These are phyloP conservation scores for Brachionus paranguensis DNA, from an alignment of 1,140 invertebrate species.

Conservation along the genomic window DNA sequence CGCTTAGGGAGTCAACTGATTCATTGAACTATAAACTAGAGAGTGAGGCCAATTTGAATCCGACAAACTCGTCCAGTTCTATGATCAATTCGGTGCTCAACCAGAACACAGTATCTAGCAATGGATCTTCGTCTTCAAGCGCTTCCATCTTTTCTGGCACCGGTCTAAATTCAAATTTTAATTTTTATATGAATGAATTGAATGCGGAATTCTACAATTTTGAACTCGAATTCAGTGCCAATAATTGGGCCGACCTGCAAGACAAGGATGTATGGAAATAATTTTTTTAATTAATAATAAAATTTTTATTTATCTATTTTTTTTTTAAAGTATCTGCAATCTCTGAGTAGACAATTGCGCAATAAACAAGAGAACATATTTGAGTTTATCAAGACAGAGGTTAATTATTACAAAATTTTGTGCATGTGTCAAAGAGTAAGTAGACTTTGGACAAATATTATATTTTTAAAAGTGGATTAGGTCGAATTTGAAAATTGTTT, in stretches of 20 bases:
- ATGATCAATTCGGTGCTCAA: background rate
- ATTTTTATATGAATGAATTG: background rate
- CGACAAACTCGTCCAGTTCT: background rate
- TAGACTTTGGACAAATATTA: background rate
- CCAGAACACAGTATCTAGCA: background rate
- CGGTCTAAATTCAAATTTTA: slow-evolving; percentile 36
- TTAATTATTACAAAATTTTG: slow-evolving; percentile 39
- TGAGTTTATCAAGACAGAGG: slow-evolving; percentile 37
- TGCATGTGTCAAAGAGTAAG: slow-evolving; percentile 28
- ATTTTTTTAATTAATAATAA: too few relatives aligned
- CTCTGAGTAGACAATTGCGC: background rate
- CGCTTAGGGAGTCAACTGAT: background rate
- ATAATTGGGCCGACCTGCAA: slow-evolving; percentile 36
- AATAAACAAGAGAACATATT: slow-evolving; percentile 40
- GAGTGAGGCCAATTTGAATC: background rate
- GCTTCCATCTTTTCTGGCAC: background rate
- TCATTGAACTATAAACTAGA: slow-evolving; percentile 9
- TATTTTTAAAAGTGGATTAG: background rate
- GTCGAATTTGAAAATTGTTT: background rate
- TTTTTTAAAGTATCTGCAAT: slow-evolving; percentile 1
- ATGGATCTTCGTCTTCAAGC: background rate
- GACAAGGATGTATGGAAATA: background rate
- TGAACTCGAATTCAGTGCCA: slow-evolving; percentile 23
- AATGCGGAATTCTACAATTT: background rate
- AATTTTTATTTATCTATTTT: background rate